Conservation (phyloP, 2,113 vertebrate genomes). For the Gavia stellata region DNA sequence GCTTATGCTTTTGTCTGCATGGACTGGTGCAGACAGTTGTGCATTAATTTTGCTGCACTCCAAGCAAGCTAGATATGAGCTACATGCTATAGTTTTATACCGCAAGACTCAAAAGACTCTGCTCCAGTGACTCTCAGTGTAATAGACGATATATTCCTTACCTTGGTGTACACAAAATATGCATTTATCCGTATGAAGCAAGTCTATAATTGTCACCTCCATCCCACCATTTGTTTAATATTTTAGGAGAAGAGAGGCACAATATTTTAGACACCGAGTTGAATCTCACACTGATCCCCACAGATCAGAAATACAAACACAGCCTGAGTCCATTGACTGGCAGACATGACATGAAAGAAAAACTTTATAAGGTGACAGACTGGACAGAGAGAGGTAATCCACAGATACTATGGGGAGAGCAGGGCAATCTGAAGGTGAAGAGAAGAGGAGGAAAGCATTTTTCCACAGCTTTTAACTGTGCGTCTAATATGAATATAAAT, state of each 20-base stretch:
- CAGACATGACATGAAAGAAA: neutral
- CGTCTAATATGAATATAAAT: neutral
- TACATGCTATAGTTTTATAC: accelerated
- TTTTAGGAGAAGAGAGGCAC: neutral
- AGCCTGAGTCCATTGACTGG: neutral
- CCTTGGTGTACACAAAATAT: neutral
- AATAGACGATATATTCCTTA: neutral
- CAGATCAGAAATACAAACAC: neutral
- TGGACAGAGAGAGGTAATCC: neutral
- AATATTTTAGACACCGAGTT: neutral
- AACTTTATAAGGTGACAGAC: neutral
- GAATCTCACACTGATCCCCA: neutral
- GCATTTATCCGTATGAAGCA: neutral
- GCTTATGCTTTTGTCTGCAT: neutral
- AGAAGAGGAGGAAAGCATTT: neutral
- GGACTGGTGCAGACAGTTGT: neutral
- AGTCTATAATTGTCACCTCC: neutral
- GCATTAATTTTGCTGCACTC: neutral
- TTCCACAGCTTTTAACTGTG: neutral
- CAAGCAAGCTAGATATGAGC: neutral
- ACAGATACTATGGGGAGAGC: neutral
- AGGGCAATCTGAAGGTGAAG: neutral
- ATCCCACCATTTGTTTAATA: neutral
- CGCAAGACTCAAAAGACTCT: neutral
- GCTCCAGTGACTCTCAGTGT: neutral